A percentile compares a stretch with the other conserved stretches of the same genome.
phyloP scores from a whole-genome alignment of 2,888 invertebrate genomes.

The Pristionchus japonicus region DNA sequence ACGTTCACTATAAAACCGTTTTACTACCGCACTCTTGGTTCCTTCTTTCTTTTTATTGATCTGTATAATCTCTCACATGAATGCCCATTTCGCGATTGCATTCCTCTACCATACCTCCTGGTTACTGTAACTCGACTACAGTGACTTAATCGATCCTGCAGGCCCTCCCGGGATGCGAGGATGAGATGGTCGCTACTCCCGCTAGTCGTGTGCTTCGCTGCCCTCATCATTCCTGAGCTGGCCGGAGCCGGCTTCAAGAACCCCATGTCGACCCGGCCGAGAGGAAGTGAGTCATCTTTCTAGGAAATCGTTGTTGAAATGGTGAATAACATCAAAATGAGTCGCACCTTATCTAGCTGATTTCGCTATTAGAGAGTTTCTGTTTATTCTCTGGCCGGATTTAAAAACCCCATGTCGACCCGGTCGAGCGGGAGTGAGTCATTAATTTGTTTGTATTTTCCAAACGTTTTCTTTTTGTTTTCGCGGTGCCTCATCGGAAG shows the following conservation, averaged over 20 bases:
- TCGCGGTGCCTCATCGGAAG: too few relatives aligned
- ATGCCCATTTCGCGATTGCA: not conserved
- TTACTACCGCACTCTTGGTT: too few relatives aligned
- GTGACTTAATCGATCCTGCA: too few relatives aligned
- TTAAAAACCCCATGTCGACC: too few relatives aligned
- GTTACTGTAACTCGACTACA: too few relatives aligned
- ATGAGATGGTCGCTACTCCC: conserved; percentile 22
- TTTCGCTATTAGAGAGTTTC: too few relatives aligned
- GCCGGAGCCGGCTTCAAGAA: not conserved
- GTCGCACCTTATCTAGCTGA: too few relatives aligned
- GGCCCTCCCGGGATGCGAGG: conserved; percentile 18
- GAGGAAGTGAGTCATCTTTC: not conserved
- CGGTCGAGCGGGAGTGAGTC: not conserved
- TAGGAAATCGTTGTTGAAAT: too few relatives aligned
- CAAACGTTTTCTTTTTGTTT: not conserved
- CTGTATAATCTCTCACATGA: not conserved
- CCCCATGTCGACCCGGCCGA: not conserved
- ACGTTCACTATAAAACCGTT: too few relatives aligned
- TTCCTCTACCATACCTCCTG: not conserved
- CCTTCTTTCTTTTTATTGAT: not conserved
- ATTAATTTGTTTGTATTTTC: not conserved
- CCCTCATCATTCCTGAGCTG: not conserved
- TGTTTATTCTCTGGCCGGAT: too few relatives aligned
- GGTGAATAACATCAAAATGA: too few relatives aligned
- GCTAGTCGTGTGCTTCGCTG: not conserved